Conservation (phyloP, 1,140 invertebrate species). For the Chironomus tepperi region DNA sequence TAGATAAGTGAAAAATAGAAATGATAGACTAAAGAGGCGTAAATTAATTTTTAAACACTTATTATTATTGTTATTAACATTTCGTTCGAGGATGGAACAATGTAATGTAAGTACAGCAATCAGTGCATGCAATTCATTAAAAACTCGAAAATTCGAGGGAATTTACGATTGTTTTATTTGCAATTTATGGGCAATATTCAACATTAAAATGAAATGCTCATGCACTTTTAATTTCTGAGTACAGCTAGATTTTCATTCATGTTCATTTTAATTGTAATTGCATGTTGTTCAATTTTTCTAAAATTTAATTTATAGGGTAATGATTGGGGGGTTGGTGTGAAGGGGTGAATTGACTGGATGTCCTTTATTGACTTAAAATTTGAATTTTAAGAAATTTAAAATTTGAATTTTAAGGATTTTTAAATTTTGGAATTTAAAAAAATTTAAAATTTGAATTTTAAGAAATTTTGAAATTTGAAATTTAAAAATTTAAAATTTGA, state of each 20-base stretch:
- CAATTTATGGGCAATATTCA: slow-evolving; percentile 13
- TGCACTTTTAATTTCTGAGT: neutral
- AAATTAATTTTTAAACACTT: slow-evolving; percentile 15
- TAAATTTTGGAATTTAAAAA: no score
- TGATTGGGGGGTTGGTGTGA: no score
- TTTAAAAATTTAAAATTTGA: no score
- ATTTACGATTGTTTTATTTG: slow-evolving; percentile 2
- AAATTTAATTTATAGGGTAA: no score
- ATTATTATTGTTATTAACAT: neutral
- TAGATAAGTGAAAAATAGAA: neutral
- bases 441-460: no score
- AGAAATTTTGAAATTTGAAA: no score
- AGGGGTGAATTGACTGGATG: no score
- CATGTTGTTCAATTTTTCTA: neutral
- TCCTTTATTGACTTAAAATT: no score
- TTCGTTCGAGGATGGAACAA: neutral
- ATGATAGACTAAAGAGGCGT: neutral
- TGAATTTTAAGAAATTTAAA: no score
- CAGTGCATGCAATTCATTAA: slow-evolving; percentile 6
- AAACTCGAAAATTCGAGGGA: neutral
- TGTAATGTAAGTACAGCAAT: neutral
- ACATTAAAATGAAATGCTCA: slow-evolving; percentile 6
- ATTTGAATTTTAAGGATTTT: no score
- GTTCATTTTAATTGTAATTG: slow-evolving; percentile 14
- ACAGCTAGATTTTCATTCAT: neutral